phyloP scores from a whole-genome alignment of 2,888 invertebrate species.

The Aphrophora alni region DNA sequence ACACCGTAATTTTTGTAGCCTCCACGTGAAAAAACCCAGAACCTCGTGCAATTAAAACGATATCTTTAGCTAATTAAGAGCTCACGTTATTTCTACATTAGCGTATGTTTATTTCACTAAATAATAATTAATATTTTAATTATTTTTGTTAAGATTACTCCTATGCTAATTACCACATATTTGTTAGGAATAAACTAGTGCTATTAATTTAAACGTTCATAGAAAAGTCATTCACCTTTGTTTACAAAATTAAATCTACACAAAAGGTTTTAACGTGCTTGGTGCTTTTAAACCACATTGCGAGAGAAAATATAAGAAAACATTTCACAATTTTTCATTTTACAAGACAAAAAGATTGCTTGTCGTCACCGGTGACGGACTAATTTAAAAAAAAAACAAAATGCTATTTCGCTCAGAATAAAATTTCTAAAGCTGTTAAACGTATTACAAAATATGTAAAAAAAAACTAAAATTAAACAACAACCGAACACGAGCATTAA shows the following conservation, averaged over 20 bases:
- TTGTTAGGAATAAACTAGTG: background rate
- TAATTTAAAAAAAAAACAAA: background rate
- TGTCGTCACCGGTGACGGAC: background rate
- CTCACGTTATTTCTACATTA: no score
- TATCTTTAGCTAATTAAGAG: no score
- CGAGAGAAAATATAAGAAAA: background rate
- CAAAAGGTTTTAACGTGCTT: background rate
- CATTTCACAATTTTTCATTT: background rate
- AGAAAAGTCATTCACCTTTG: background rate
- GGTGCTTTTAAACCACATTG: background rate
- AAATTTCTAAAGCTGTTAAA: constrained; percentile 9
- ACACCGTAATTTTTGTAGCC: no score
- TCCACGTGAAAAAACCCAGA: no score
- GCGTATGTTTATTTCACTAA: no score
- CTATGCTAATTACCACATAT: no score
- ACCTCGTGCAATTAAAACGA: no score
- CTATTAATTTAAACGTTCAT: background rate
- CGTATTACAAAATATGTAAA: background rate
- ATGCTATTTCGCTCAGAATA: background rate
- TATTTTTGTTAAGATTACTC: no score
- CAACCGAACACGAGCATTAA: background rate
- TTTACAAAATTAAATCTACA: background rate
- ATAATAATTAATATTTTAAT: no score
- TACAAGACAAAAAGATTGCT: background rate
- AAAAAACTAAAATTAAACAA: background rate